Evolutionary conservation across 92 coral and sea anemone genomes (phyloP), one percentile per base, ranked within the genome.

Genomic region (Montipora capitata): DNA sequence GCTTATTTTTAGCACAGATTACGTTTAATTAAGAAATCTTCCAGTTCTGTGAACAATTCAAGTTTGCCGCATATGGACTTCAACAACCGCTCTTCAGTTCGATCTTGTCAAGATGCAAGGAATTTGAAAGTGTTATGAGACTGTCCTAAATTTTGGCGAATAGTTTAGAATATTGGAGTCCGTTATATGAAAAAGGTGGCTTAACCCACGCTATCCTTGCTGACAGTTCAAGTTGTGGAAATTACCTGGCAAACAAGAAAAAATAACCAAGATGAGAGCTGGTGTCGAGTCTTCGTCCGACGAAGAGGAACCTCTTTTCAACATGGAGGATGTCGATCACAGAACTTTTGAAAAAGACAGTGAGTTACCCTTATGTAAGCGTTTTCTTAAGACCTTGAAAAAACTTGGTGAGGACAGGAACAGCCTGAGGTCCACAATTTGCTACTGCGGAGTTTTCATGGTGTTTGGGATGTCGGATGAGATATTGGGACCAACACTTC

Each of bases 381-480:
- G 86, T 40, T 84, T 94, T 18, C 80, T 89, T 42, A 68, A 78
- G 43, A 80, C 92, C 49, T 49, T 91, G 52, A 89, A 85, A 87
- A 88, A 91, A 66, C 87, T 85, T 17, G 95, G 94, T 0, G 96
- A 90, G 38, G 93, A 94, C 66, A 85, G 89, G 17, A 86, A 85
- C 79, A 95, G 88, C 59, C 87, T 95, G 4, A 92, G 94, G 76
- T 91, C 95, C 8, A 93, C 98, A 5, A 84, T 95, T 1, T 95
- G 98, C 35, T 95, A 94, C 78, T 95, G 96, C 13, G 98, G 98
- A 40, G 98, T 95, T 2, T 95, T 95, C 65, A 85, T 91, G 95
- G 96, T 95, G 35, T 95, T 95, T 71, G 98, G 98, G 18, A 95
- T 95, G 98, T 95, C 98, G 8, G 98, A 95, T 65, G 98, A 95